Evolutionary conservation across 2,797 vertebrate species (phyloP), one percentile per base, ranked within the genome.

Genomic region (Varecia variegata): DNA sequence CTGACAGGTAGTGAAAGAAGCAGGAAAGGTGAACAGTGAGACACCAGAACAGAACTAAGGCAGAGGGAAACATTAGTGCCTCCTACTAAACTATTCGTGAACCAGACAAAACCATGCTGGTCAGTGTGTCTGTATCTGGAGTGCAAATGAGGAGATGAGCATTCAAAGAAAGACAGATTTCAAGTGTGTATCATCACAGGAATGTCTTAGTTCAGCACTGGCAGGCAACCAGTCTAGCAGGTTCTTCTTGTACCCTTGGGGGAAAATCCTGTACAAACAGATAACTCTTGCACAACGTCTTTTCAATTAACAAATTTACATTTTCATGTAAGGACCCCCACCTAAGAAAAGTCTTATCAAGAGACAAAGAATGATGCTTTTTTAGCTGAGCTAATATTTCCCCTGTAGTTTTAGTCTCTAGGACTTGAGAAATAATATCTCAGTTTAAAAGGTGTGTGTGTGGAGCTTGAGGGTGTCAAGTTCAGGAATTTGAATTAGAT

Each of bases 401-500:
- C 20, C 38, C 17, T 45, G n/a, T 35, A 14, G n/a, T 88, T 91
- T 90, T 58, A 27, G 25, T 93, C 27, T 92, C 65, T 67, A 71
- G 52, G 25, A 90, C 10, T 54, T 76, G 54, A 43, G 77, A 79
- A 90, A 76, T 38, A 74, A 52, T 47, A 81, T 58, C 45, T 93
- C 52, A 32, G 32, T 76, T 62, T 54, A 80, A 92, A 54, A 90
- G 20, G 23, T 35, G 18, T 90, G 35, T 65, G 40, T 21, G 35
- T 76, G 27, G 90, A 56, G 62, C 13, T 77, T 68, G 17, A 4
- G 62, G 7, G 25, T 91, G 60, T 90, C 83, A 89, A 62, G 1
- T 83, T 84, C 56, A 94, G 74, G 76, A 93, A 92, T 94, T 71
- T 92, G 80, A 91, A 74, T 76, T 47, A 88, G 35, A 54, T 40